A percentile compares a stretch with the other conserved stretches of the same genome.
Conservation (phyloP, 2,888 invertebrate species). For the Orthosia gracilis region DNA sequence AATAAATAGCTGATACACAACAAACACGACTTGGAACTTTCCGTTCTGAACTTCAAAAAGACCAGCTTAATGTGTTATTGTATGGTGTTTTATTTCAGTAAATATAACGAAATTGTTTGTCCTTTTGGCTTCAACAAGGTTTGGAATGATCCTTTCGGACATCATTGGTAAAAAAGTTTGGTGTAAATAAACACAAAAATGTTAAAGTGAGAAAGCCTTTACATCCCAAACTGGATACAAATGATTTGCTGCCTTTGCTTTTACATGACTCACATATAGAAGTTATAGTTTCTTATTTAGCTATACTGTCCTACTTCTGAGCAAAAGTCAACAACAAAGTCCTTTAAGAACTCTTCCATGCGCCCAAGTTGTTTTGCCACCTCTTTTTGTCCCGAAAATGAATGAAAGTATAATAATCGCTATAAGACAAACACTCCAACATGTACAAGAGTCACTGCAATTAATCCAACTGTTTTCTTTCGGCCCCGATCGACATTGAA, state of each 20-base stretch:
- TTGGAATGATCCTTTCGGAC: background rate
- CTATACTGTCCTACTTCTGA: too few relatives aligned
- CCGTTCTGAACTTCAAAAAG: background rate
- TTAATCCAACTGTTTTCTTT: conserved; percentile 39
- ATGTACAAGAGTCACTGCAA: conserved; percentile 13
- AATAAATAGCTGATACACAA: conserved; percentile 39
- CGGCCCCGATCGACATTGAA: conserved; percentile 3
- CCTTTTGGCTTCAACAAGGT: background rate
- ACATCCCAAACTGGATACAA: background rate
- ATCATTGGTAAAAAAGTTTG: too few relatives aligned
- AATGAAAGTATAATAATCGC: background rate
- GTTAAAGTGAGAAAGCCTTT: too few relatives aligned
- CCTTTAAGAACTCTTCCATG: too few relatives aligned
- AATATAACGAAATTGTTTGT: conserved; percentile 1
- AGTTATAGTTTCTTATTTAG: too few relatives aligned
- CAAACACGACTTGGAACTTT: conserved; percentile 19
- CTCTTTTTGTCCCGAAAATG: too few relatives aligned
- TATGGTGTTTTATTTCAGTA: background rate
- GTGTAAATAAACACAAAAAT: too few relatives aligned
- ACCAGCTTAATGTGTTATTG: conserved; percentile 6
- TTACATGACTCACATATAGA: too few relatives aligned
- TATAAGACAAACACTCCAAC: conserved; percentile 1
- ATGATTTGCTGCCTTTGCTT: too few relatives aligned
- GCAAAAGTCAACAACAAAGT: too few relatives aligned
- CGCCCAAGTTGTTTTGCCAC: too few relatives aligned